A percentile compares a stretch with the other conserved stretches of the same genome.
Evolutionary conservation across 2,113 vertebrate species (phyloP).

Genomic region (Laterallus jamaicensis): DNA sequence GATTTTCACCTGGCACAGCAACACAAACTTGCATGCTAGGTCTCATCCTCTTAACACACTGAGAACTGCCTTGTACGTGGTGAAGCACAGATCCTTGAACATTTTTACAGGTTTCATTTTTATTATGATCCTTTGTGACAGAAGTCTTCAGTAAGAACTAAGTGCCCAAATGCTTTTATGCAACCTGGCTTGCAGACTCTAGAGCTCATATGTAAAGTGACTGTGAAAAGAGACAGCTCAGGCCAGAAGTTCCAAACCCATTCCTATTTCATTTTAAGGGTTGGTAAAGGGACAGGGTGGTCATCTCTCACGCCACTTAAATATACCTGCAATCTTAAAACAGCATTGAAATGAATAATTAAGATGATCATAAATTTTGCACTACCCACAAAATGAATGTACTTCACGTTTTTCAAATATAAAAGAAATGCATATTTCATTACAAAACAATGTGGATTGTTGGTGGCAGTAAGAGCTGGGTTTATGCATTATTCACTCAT

Average conservation of each 20-base stretch:
- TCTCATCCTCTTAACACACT: neutral
- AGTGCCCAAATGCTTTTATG: neutral
- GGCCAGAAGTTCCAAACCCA: neutral
- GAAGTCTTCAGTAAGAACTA: neutral
- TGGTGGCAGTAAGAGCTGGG: neutral
- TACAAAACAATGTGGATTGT: constrained; percentile 4
- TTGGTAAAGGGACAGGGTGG: neutral
- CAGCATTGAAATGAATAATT: constrained; percentile 25
- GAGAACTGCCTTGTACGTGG: neutral
- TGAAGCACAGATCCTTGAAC: neutral
- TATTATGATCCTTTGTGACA: neutral
- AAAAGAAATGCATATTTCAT: constrained; percentile 54
- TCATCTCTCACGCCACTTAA: constrained; percentile 10
- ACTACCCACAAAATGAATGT: neutral
- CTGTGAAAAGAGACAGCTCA: neutral
- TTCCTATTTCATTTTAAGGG: neutral
- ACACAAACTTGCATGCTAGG: neutral
- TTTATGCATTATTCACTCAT: constrained; percentile 47
- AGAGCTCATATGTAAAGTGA: neutral
- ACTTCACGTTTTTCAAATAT: constrained; percentile 2
- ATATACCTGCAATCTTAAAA: constrained; percentile 5
- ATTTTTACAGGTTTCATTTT: neutral
- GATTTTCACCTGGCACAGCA: neutral
- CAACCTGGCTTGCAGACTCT: neutral
- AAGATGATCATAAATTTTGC: constrained; percentile 41